Evolutionary conservation across 2,888 invertebrate species (phyloP).

Genomic region (Cylloceria caligata): DNA sequence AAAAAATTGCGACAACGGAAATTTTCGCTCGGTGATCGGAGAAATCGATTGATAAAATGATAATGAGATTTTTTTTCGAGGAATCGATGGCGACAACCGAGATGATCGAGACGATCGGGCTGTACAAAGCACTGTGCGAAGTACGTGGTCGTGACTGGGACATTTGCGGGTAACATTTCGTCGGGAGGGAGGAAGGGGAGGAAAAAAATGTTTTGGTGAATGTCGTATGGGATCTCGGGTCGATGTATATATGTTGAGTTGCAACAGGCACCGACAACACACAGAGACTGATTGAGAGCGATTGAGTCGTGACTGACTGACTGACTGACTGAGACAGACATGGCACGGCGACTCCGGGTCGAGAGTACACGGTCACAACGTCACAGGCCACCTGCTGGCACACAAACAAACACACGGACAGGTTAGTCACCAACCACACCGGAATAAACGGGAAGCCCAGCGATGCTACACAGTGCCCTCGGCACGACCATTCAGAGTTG

Average conservation of each 20-base stretch:
- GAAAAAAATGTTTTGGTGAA: conserved; percentile 49
- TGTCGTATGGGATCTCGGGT: conserved; percentile 59
- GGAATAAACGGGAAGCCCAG: conserved; percentile 71
- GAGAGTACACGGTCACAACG: conserved; percentile 84
- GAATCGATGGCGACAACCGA: conserved; percentile 41
- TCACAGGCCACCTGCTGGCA: conserved; percentile 85
- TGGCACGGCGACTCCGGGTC: conserved; percentile 84
- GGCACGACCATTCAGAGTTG: conserved; percentile 1
- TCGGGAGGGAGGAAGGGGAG: conserved; percentile 44
- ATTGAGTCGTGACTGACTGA: conserved; percentile 76
- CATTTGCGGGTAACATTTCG: conserved; percentile 41
- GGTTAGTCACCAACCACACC: conserved; percentile 85
- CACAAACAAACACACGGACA: conserved; percentile 85
- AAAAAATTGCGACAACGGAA: conserved; percentile 26
- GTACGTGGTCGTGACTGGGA: conserved; percentile 60
- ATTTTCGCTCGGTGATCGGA: neutral
- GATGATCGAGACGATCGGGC: conserved; percentile 40
- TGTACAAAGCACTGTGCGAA: conserved; percentile 58
- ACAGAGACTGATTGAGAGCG: conserved; percentile 77
- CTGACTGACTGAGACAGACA: conserved; percentile 83
- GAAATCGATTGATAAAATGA: conserved; percentile 38
- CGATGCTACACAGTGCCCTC: conserved; percentile 42
- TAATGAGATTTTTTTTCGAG: conserved; percentile 20
- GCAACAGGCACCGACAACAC: conserved; percentile 80
- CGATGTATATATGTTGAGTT: conserved; percentile 60